These are phyloP conservation scores for Camponotus floridanus DNA, from an alignment of 1,140 invertebrate species.

Conservation along the genomic window DNA sequence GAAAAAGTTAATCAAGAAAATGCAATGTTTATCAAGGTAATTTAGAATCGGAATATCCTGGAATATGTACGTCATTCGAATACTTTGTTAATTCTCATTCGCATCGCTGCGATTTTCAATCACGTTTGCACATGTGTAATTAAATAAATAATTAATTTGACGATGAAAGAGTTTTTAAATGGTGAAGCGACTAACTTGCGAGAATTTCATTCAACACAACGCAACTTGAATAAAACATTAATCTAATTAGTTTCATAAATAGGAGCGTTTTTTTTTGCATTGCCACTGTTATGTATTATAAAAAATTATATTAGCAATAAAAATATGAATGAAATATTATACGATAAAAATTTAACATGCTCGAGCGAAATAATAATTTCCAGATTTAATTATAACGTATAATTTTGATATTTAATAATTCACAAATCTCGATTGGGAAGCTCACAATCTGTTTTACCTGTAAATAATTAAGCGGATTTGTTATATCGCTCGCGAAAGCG, in stretches of 20 bases:
- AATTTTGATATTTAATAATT: background rate
- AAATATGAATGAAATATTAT: background rate
- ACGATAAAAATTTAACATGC: background rate
- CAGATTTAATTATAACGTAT: background rate
- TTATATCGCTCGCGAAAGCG: slow-evolving; percentile 8
- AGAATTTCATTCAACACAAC: background rate
- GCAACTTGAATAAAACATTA: background rate
- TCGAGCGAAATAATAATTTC: background rate
- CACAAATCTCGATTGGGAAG: background rate
- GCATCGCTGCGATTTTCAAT: background rate
- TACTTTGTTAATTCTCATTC: background rate
- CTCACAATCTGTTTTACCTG: background rate
- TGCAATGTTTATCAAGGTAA: background rate
- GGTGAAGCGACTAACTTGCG: background rate
- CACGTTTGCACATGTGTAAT: background rate
- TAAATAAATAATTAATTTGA: background rate
- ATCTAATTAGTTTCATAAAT: background rate
- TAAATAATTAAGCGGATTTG: slow-evolving; percentile 37
- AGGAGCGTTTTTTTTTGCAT: background rate
- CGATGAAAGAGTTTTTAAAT: background rate
- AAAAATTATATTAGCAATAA: background rate
- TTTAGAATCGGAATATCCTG: background rate
- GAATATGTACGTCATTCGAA: background rate
- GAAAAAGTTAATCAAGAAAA: slow-evolving; percentile 11
- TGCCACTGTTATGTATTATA: background rate